Evolutionary conservation across 2,113 vertebrate species (phyloP).

Genomic region (Sciurus niger): DNA sequence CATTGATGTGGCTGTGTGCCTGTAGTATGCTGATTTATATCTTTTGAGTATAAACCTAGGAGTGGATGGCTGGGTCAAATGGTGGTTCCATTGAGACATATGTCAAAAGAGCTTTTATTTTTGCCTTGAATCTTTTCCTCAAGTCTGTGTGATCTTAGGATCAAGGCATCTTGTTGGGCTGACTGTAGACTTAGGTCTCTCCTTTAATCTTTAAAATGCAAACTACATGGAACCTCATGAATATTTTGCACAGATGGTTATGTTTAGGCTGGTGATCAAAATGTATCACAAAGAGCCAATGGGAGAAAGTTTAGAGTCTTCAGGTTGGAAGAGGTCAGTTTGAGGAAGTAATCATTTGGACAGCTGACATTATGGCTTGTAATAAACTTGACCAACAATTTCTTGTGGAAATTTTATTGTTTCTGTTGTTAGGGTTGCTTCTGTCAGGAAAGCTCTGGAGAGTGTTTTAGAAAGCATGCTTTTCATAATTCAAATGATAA

Average conservation of each 20-base stretch:
- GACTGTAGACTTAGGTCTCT: not conserved
- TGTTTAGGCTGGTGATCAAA: slow-evolving; percentile 29
- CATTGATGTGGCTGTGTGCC: no score
- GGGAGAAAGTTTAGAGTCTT: slow-evolving; percentile 6
- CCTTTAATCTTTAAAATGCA: slow-evolving; percentile 37
- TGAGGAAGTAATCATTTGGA: slow-evolving; percentile 56
- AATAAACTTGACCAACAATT: slow-evolving; percentile 45
- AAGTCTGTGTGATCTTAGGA: not conserved
- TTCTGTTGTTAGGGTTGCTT: slow-evolving; percentile 66
- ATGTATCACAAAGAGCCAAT: not conserved
- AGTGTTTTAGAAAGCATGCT: slow-evolving; percentile 54
- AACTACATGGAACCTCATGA: not conserved
- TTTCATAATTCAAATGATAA: slow-evolving; percentile 55
- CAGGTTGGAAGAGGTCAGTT: not conserved
- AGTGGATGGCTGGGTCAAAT: no score
- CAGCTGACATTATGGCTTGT: not conserved
- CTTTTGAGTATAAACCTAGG: no score
- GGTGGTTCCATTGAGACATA: not conserved
- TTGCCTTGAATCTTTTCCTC: slow-evolving; percentile 7
- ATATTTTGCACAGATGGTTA: not conserved
- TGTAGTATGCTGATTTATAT: no score
- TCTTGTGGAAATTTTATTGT: slow-evolving; percentile 69
- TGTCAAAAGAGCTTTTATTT: not conserved
- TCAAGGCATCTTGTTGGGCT: not conserved
- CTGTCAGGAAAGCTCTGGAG: slow-evolving; percentile 60